Conservation (phyloP, 2,797 vertebrate species). For the Varecia variegata region DNA sequence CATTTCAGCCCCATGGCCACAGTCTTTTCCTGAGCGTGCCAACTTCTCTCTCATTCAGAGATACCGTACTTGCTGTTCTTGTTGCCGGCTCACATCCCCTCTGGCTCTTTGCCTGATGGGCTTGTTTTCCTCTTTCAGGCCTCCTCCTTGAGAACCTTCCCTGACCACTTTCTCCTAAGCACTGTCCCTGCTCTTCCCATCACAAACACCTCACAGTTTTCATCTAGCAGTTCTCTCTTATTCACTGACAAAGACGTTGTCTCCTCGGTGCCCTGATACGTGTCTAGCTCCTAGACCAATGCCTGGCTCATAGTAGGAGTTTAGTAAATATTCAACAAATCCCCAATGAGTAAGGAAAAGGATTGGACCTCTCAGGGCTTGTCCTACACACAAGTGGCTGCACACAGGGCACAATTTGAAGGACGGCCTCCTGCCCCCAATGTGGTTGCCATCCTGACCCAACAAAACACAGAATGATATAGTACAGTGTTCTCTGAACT, state of each 20-base stretch:
- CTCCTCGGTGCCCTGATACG: not conserved
- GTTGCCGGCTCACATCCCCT: not conserved
- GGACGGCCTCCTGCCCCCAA: too few relatives aligned
- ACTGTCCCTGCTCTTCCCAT: not conserved
- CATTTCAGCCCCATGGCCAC: not conserved
- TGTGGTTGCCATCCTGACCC: not conserved
- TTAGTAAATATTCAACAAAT: not conserved
- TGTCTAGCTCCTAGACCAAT: not conserved
- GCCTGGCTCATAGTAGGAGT: not conserved
- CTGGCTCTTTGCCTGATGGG: not conserved
- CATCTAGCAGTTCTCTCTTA: not conserved
- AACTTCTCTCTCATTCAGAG: not conserved
- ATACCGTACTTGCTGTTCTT: not conserved
- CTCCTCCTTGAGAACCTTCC: not conserved
- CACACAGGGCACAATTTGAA: not conserved
- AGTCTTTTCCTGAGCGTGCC: not conserved
- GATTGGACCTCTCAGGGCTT: not conserved
- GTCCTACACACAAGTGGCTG: not conserved
- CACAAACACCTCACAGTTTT: not conserved
- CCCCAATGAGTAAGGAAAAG: not conserved
- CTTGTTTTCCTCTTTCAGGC: not conserved
- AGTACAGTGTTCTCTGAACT: not conserved
- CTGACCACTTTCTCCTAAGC: not conserved
- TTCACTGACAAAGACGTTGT: not conserved
- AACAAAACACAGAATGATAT: not conserved